Evolutionary conservation across 2,113 vertebrate species (phyloP).

Genomic region (Stigmatopora argus): DNA sequence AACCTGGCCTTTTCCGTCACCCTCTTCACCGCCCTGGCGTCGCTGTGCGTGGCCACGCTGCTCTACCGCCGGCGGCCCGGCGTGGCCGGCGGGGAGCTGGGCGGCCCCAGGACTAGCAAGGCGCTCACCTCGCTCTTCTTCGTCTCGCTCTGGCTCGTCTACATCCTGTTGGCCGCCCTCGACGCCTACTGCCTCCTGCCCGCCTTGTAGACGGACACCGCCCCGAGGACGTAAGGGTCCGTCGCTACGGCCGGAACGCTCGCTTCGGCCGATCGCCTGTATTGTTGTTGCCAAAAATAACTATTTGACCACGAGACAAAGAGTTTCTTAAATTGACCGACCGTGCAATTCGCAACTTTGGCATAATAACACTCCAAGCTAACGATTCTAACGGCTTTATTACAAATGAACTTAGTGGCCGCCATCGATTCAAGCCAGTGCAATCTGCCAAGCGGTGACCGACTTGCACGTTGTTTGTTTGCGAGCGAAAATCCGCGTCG

Average conservation of each 20-base stretch:
- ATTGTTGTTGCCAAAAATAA: too few relatives aligned
- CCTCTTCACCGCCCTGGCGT: slow-evolving; percentile 73
- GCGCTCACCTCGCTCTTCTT: slow-evolving; percentile 68
- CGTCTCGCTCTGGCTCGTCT: slow-evolving; percentile 72
- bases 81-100: slow-evolving; percentile 74
- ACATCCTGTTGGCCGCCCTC: slow-evolving; percentile 76
- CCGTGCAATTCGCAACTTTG: too few relatives aligned
- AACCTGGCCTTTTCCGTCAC: slow-evolving; percentile 80
- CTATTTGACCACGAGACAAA: too few relatives aligned
- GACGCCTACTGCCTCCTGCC: slow-evolving; percentile 78
- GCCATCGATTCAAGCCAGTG: too few relatives aligned
- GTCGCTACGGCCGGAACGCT: too few relatives aligned
- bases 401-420: slow-evolving; percentile 18
- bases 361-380: too few relatives aligned
- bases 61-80: slow-evolving; percentile 71
- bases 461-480: not conserved
- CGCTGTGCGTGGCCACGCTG: slow-evolving; percentile 61
- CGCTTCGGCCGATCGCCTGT: too few relatives aligned
- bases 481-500: not conserved
- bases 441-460: too few relatives aligned
- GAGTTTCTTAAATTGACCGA: too few relatives aligned
- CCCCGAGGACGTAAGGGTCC: too few relatives aligned
- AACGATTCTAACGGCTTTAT: too few relatives aligned
- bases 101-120: slow-evolving; percentile 75
- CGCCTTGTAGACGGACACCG: slow-evolving; percentile 55